A percentile compares a stretch with the other conserved stretches of the same genome.
phyloP scores from a whole-genome alignment of 2,888 invertebrate species.

The Hoplodrina blanda region DNA sequence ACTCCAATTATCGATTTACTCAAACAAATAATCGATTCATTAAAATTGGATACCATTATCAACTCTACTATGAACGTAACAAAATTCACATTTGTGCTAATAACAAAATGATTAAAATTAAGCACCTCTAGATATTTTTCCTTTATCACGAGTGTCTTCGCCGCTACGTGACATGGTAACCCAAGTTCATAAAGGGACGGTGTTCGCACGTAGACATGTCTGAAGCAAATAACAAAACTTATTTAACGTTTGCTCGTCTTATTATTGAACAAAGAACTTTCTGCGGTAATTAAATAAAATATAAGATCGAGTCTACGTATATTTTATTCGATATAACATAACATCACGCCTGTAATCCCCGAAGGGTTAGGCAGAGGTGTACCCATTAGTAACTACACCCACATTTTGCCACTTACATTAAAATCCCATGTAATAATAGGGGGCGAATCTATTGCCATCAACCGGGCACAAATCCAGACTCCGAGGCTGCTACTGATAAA shows the following conservation, averaged over 20 bases:
- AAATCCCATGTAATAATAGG: no score
- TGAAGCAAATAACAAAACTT: slow-evolving; percentile 67
- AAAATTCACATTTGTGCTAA: slow-evolving; percentile 30
- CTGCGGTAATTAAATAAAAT: slow-evolving; percentile 50
- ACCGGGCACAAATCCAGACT: no score
- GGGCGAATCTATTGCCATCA: no score
- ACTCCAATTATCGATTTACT: neutral
- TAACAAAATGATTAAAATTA: slow-evolving; percentile 55
- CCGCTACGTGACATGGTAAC: slow-evolving; percentile 77
- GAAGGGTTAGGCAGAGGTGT: no score
- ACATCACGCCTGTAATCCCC: no score
- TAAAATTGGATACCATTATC: neutral
- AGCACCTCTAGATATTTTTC: slow-evolving; percentile 61
- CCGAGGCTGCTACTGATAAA: no score
- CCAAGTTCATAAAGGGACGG: slow-evolving; percentile 74
- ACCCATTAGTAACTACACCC: no score
- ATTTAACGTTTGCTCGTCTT: slow-evolving; percentile 53
- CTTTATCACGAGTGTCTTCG: slow-evolving; percentile 69
- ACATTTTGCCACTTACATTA: no score
- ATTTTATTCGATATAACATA: slow-evolving; percentile 18
- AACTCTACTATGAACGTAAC: slow-evolving; percentile 3
- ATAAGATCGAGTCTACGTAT: slow-evolving; percentile 8
- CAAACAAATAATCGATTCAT: neutral
- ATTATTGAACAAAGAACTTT: slow-evolving; percentile 52
- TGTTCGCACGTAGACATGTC: slow-evolving; percentile 67